These are phyloP conservation scores for Chrysotoxum bicinctum DNA, from an alignment of 2,888 invertebrate species.

Conservation along the genomic window DNA sequence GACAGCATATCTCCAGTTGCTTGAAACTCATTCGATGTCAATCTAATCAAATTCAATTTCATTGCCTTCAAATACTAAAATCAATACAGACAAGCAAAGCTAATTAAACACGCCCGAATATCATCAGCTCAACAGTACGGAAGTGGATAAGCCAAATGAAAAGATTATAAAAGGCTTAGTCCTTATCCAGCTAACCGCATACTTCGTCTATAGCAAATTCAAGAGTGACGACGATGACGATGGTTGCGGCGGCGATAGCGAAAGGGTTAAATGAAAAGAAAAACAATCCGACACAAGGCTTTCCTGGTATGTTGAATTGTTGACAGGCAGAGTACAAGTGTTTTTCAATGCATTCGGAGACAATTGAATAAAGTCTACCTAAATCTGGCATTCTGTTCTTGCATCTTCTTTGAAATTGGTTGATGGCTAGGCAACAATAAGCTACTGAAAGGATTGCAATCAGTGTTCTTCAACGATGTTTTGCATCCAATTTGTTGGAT, in stretches of 20 bases:
- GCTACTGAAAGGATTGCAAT: constrained; percentile 42
- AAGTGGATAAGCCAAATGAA: constrained; percentile 36
- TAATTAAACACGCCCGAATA: constrained; percentile 10
- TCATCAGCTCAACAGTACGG: constrained; percentile 16
- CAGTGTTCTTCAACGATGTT: neutral
- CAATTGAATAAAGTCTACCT: constrained; percentile 56
- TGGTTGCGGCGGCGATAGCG: neutral
- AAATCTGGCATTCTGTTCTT: constrained; percentile 16
- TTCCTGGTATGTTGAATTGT: neutral
- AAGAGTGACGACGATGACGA: neutral
- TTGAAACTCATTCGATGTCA: constrained; percentile 38
- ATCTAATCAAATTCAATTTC: constrained; percentile 53
- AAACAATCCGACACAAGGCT: neutral
- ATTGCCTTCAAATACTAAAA: constrained; percentile 41
- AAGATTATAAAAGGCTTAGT: neutral
- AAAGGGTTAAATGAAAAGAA: neutral
- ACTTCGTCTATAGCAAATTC: neutral
- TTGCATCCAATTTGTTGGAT: neutral
- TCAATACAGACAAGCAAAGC: constrained; percentile 35
- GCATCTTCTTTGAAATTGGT: constrained; percentile 31
- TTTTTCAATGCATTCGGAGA: constrained; percentile 51
- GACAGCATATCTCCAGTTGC: constrained; percentile 18
- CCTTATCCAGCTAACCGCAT: neutral
- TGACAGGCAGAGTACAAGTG: constrained; percentile 23
- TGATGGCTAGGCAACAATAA: constrained; percentile 25